A percentile compares a stretch with the other conserved stretches of the same genome.
These are phyloP conservation scores for Trachymyrmex septentrionalis DNA, from an alignment of 1,140 invertebrate genomes.

Conservation along the genomic window DNA sequence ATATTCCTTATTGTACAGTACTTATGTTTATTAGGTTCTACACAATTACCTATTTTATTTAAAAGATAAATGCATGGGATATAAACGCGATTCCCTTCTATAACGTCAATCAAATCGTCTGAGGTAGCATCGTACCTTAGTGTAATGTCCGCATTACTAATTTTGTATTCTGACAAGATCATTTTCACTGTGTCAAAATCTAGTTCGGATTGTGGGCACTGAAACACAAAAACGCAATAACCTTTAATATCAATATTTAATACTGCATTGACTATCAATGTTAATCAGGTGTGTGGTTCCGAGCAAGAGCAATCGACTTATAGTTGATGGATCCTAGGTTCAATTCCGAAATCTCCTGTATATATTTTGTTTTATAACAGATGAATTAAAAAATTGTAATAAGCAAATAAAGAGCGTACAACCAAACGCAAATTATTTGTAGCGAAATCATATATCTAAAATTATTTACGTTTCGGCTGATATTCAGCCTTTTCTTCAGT, in stretches of 20 bases:
- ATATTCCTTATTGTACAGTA: background rate
- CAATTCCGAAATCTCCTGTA: background rate
- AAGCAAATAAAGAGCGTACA: too few relatives aligned
- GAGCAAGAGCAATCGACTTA: background rate
- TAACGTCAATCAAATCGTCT: conserved; percentile 99
- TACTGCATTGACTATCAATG: conserved; percentile 64
- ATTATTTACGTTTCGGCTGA: too few relatives aligned
- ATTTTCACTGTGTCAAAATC: conserved; percentile 98
- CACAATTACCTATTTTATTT: conserved; percentile 96
- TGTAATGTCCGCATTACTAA: conserved; percentile 99
- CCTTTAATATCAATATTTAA: background rate
- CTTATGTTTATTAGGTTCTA: background rate
- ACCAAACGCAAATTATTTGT: too few relatives aligned
- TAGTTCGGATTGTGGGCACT: conserved; percentile 97
- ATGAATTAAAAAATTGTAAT: background rate
- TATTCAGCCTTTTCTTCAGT: too few relatives aligned
- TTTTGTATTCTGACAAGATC: conserved; percentile 99
- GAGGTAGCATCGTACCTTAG: conserved; percentile 97
- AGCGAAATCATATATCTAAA: too few relatives aligned
- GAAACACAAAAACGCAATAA: conserved; percentile 59
- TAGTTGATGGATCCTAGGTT: background rate
- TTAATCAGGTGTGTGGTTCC: conserved; percentile 77
- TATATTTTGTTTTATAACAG: background rate
- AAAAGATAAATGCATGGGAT: conserved; percentile 99
- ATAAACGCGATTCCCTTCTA: conserved; percentile 99